Evolutionary conservation across 64 coral and sea anemone species (phyloP), one percentile per base, ranked within the genome.

Genomic region (Exaiptasia diaphana): DNA sequence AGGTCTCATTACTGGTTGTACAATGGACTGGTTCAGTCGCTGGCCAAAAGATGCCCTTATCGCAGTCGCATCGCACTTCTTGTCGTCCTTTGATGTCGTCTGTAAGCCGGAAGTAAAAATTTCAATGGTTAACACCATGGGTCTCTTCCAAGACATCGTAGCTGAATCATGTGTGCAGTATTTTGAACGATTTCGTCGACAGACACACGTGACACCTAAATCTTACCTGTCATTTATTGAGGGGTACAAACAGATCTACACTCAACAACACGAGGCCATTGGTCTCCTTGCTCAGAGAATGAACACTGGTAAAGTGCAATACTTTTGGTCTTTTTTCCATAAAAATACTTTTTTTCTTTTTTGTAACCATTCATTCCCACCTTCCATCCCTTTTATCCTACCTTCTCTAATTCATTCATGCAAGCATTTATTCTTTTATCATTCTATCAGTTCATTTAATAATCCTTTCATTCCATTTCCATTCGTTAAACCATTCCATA

Each of bases 11-110:
- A 97, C 88, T 33, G 94, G 94, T 43, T 97, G 94, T 55, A 97
- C 94, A 7, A 97, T 97, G 94, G 94, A 97, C 56, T 97, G 94
- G 94, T 97, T 97, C 38, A 99, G 95, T 75, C 90, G 95, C 75
- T 99, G 95, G 95, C 95, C 95, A 52, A 93, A 93, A 60, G 95
- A 99, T 85, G 95, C 95, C 15, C 65, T 99, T 37, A 77, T 99
- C 7, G 95, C 95, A 7, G 95, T 99, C 2, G 95, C 95, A 6
- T 88, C 90, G 41, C 86, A 99, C 82, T 99, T 99, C 50, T 43
- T 99, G 64, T 83, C 95, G 15, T 38, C 85, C 0, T 99, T 93
- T 68, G 89, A 91, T 14, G 76, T 99, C 41, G 79, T 83, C 11
- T 99, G 95, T 53, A 88, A 90, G 14, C 72, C 81, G 28, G 95